Evolutionary conservation across 2,888 invertebrate species (phyloP).

Genomic region (Hirtodrosophila confusa): DNA sequence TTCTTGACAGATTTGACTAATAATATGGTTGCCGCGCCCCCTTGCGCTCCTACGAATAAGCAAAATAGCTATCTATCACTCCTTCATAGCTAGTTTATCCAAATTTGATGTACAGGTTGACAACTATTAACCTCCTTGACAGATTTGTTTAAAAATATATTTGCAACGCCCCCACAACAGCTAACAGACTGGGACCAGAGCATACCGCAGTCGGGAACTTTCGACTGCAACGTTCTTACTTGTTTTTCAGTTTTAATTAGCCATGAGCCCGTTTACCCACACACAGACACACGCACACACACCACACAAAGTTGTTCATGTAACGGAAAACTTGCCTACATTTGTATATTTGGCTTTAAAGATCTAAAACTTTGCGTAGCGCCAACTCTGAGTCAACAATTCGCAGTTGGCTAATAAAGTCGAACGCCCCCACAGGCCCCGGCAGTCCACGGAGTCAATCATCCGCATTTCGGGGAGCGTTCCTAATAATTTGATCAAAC

Average conservation of each 20-base stretch:
- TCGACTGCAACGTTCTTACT: background rate
- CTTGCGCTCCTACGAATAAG: too few species aligned
- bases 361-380: conserved; percentile 17
- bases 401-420: conserved; percentile 52
- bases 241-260: conserved; percentile 71
- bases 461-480: conserved; percentile 10
- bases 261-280: conserved; percentile 77
- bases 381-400: conserved; percentile 33
- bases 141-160: too few species aligned
- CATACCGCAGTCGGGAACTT: too few species aligned
- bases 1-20: too few species aligned
- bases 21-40: too few species aligned
- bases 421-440: conserved; percentile 36
- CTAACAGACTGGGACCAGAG: too few species aligned
- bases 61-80: too few species aligned
- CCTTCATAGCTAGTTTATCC: too few species aligned
- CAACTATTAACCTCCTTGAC: too few species aligned
- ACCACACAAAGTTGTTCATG: conserved; percentile 29
- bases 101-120: too few species aligned
- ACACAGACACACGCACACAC: conserved; percentile 18
- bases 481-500: conserved; percentile 66
- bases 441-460: background rate
- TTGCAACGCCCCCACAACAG: too few species aligned
- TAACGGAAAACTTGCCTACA: conserved; percentile 67
- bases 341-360: conserved; percentile 34